Base-by-base conservation (phyloP, 2,113 vertebrate species). In the Anguilla rostrata region DNA sequence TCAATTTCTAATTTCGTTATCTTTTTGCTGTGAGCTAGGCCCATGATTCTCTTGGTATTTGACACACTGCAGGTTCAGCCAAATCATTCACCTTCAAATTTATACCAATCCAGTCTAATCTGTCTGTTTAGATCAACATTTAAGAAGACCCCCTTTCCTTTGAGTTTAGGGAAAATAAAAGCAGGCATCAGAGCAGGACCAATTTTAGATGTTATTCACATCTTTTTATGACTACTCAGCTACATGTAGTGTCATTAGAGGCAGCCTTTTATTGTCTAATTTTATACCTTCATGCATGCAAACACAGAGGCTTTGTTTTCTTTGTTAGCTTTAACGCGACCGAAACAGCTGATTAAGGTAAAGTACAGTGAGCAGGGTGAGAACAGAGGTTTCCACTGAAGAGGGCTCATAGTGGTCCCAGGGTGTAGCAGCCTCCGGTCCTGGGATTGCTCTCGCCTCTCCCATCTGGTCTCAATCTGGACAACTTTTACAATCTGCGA, bases 391-490 rank as follows among this genome's bases (percentile, higher is more conserved):
- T 29, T 82, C 22, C 43, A 29, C 3, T 49, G 81, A 39, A 29
- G 39, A 20, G 81, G 81, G 20, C 16, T 83, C 12, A 53, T 16
- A 60, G 39, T 11, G 14, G 29, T 57, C 49, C 49, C 82, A 83
- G 56, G 49, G 53, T 39, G 11, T 22, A 39, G 29, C 34, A 34
- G 82, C 11, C n/a, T 83, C 56, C 53, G 18, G 82, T 63, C 82
- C 56, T 15, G 82, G 53, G 56, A 53, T 14, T 14, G 15, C n/a
- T 60, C 82, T 34, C 39, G 1, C 16, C 4, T 6, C 49, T 9
- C 22, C 18, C 83, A 90, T 87, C 85, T 85, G 86, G 84, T 46
- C 83, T 84, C 84, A 86, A 79, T 87, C 82, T 60, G 81, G 66
- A 29, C 53, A 5, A 39, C 46, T 66, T 63, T 56, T 63, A 83